Conservation (phyloP, 1,140 invertebrate genomes). For the Phymastichus coffea region DNA sequence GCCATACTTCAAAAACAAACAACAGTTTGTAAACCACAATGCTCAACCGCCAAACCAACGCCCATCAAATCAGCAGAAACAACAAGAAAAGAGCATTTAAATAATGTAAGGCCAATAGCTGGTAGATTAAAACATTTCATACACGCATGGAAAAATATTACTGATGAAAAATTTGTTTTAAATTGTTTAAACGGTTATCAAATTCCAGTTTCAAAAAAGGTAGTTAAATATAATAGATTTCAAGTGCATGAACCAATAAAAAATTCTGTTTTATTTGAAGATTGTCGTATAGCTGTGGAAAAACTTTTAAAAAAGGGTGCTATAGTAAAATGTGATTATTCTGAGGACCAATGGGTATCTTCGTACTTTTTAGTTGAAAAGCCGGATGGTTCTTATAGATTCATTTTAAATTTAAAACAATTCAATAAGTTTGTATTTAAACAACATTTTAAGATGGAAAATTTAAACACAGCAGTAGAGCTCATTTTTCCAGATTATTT, state of each 20-base stretch:
- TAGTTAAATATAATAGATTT: too few relatives aligned
- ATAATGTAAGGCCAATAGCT: neutral
- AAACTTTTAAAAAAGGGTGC: neutral
- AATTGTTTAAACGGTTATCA: neutral
- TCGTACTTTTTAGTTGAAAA: slow-evolving; percentile 2
- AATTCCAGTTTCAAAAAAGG: neutral
- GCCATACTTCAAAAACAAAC: neutral
- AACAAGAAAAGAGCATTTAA: neutral
- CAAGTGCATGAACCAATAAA: neutral
- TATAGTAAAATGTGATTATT: neutral
- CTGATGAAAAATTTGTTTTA: neutral
- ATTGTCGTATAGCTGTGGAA: neutral
- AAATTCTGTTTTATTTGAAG: neutral
- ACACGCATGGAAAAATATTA: neutral
- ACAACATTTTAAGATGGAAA: slow-evolving; percentile 10
- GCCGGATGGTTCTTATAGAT: neutral
- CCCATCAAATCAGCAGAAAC: neutral
- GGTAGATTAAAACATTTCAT: neutral
- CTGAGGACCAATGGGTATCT: neutral
- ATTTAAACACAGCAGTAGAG: slow-evolving; percentile 4
- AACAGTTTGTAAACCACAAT: neutral
- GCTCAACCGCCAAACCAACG: neutral
- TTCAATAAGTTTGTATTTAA: neutral
- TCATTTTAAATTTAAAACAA: slow-evolving; percentile 8
- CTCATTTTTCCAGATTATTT: slow-evolving; percentile 10